A percentile compares a stretch with the other conserved stretches of the same genome.
Evolutionary conservation across 2,888 invertebrate genomes (phyloP).

Genomic region (Drosophila pseudotalamancana): DNA sequence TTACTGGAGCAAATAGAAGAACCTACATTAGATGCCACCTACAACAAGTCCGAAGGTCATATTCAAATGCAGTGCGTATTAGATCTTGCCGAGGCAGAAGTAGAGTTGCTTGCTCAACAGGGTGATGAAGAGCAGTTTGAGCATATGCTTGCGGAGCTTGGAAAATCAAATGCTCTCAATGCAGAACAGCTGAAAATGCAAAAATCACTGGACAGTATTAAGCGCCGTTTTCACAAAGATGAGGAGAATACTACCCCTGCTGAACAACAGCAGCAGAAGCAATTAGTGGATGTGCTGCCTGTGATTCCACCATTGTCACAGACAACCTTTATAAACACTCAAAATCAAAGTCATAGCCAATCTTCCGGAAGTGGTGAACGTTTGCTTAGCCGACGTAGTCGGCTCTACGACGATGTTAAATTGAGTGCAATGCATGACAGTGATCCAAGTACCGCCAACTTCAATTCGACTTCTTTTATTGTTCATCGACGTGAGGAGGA

Average conservation of each 20-base stretch:
- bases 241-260: conserved; percentile 32
- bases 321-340: conserved; percentile 8
- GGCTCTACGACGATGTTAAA: conserved; percentile 83
- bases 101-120: conserved; percentile 78
- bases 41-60: conserved; percentile 58
- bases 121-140: conserved; percentile 83
- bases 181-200: conserved; percentile 83
- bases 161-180: conserved; percentile 74
- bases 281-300: conserved; percentile 13
- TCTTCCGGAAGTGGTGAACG: conserved; percentile 71
- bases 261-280: conserved; percentile 17
- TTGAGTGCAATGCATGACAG: conserved; percentile 66
- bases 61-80: conserved; percentile 78
- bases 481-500: conserved; percentile 57
- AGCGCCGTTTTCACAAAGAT: conserved; percentile 79
- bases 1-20: conserved; percentile 77
- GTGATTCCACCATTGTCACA: conserved; percentile 25
- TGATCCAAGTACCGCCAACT: conserved; percentile 44
- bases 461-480: conserved; percentile 76
- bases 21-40: conserved; percentile 74
- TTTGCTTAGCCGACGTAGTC: conserved; percentile 82
- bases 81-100: conserved; percentile 77
- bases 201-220: conserved; percentile 83
- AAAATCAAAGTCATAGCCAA: conserved; percentile 41
- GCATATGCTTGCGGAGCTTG: conserved; percentile 81